Evolutionary conservation across 2,113 vertebrate genomes (phyloP), one percentile per base, ranked within the genome.

Genomic region (Leptocoma aspasia): DNA sequence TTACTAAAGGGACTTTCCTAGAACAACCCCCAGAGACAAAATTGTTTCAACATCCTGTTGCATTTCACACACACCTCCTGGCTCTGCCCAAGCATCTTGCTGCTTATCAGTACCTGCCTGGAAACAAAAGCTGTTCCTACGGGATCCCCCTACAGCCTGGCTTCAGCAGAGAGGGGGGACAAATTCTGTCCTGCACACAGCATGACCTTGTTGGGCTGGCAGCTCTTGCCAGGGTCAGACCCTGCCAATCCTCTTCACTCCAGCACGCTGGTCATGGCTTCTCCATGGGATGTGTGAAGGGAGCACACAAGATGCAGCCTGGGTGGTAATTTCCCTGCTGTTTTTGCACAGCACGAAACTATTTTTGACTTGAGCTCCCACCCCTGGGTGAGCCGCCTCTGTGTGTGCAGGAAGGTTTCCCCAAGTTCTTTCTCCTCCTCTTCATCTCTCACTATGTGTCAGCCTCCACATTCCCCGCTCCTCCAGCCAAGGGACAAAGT

Each of bases 1-100:
- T 86, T 94, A 89, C 93, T 89, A 41, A 81, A 75, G 95, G 96
- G 96, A 96, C 95, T 97, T 97, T 95, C 96, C 95, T 87, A 30
- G 61, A 92, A 71, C 90, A 89, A 57, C 96, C 95, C 72, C 92
- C 95, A 0, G 61, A 81, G 53, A 28, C 0, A 30, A 96, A 96
- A 96, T 50, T 45, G 77, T n/a, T 81, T 81, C 82, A 83, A 90
- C 90, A 65, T 93, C 77, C 92, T 90, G 72, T 93, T 97, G 93
- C 92, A 89, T 42, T 86, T 69, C 26, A n/a, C 33, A 47, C 37
- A 89, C 56, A 81, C 35, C 92, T 93, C 65, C 49, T 0, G 0
- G 41, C 21, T 3, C 64, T 76, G 93, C 72, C 69, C 10, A 7
- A 92, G 68, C 26, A 75, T 68, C 89, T 77, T 81, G 75, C 18